Percentiles rank a stretch among this genome's conserved stretches.
Conservation (phyloP, 2,113 vertebrate species). For the Chelonoidis abingdonii region DNA sequence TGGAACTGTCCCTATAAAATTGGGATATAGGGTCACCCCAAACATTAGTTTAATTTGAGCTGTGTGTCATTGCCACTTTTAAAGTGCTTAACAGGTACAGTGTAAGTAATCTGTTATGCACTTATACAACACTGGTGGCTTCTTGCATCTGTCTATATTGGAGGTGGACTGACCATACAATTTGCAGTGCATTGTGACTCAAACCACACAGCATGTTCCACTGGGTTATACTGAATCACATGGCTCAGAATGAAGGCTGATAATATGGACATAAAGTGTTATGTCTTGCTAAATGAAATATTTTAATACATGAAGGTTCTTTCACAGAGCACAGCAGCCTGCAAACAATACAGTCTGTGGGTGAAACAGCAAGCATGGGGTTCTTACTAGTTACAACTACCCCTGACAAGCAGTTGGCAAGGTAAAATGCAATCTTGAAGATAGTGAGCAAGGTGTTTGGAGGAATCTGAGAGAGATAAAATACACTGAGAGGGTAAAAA, state of each 20-base stretch:
- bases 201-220: accelerated
- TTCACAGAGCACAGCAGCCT: background rate
- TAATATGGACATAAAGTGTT: background rate
- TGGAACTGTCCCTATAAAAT: no score
- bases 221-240: accelerated
- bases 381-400: background rate
- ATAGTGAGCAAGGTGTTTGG: background rate
- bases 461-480: background rate
- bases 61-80: conserved; percentile 18
- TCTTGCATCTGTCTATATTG: accelerated
- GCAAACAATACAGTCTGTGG: background rate
- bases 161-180: background rate
- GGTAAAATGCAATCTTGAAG: accelerated
- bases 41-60: conserved; percentile 6
- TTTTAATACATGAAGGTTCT: background rate
- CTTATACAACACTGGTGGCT: background rate
- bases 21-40: no score
- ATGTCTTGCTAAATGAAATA: accelerated
- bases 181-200: accelerated
- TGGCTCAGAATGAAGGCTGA: background rate
- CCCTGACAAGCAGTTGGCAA: accelerated
- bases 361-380: accelerated
- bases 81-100: background rate
- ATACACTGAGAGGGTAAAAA: background rate
- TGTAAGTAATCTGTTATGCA: background rate